Evolutionary conservation across 1,140 invertebrate species (phyloP).

Genomic region (Atopsyche davidsoni): DNA sequence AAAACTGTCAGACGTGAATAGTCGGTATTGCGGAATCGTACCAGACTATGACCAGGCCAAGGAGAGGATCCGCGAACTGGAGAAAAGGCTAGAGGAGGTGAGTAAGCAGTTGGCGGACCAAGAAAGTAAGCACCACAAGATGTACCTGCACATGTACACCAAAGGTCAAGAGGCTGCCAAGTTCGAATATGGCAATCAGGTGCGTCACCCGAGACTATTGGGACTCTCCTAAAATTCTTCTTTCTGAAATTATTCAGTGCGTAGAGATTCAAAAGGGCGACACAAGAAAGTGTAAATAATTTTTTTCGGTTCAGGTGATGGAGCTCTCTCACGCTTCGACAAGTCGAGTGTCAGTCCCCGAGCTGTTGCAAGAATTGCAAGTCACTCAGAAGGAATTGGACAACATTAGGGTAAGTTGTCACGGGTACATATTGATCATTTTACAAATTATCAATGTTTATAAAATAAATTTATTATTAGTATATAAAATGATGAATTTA

Average conservation of each 20-base stretch:
- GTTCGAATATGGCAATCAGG: slow-evolving; percentile 59
- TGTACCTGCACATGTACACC: slow-evolving; percentile 77
- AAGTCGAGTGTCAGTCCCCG: slow-evolving; percentile 65
- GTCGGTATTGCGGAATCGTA: slow-evolving; percentile 62
- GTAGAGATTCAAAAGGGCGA: no score
- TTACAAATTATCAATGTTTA: no score
- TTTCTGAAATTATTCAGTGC: slow-evolving; percentile 3
- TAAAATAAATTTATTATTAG: no score
- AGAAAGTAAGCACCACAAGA: slow-evolving; percentile 67
- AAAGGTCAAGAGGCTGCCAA: slow-evolving; percentile 73
- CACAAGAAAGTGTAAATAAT: slow-evolving; percentile 1
- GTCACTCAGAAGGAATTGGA: slow-evolving; percentile 76
- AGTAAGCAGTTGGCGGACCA: slow-evolving; percentile 62
- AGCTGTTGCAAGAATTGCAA: slow-evolving; percentile 71
- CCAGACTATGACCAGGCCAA: slow-evolving; percentile 63
- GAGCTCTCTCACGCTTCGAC: slow-evolving; percentile 53
- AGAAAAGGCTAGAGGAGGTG: slow-evolving; percentile 61
- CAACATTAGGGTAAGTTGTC: slow-evolving; percentile 79
- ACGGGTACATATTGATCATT: no score
- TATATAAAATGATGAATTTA: no score
- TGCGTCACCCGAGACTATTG: slow-evolving; percentile 34
- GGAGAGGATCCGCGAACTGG: slow-evolving; percentile 58
- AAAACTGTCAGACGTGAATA: slow-evolving; percentile 72
- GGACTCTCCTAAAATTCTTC: no score
- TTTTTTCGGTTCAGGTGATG: slow-evolving; percentile 48